Percentiles rank a stretch among this genome's conserved stretches.
phyloP scores from a whole-genome alignment of 2,888 invertebrate genomes.

The Stenoptilia bipunctidactyla region DNA sequence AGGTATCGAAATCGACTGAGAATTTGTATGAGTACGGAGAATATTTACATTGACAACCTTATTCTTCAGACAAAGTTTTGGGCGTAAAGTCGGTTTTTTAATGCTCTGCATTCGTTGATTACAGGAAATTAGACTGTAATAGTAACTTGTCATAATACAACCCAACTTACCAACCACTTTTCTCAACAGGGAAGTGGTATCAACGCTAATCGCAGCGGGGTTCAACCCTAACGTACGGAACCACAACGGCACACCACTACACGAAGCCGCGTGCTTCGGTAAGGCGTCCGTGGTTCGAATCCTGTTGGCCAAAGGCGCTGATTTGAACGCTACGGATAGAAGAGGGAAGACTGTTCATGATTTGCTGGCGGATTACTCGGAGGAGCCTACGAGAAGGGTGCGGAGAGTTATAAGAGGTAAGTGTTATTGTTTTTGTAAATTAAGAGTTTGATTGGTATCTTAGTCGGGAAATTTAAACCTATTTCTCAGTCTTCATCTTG shows the following conservation, averaged over 20 bases:
- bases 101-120: too few relatives aligned
- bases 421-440: slow-evolving; percentile 30
- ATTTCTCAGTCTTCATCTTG: too few relatives aligned
- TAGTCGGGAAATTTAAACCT: too few relatives aligned
- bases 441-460: neutral
- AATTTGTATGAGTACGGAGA: too few relatives aligned
- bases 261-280: slow-evolving; percentile 93
- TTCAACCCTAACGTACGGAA: slow-evolving; percentile 90
- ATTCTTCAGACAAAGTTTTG: too few relatives aligned
- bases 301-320: slow-evolving; percentile 84
- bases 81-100: too few relatives aligned
- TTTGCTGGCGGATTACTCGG: slow-evolving; percentile 88
- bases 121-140: too few relatives aligned
- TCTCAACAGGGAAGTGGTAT: slow-evolving; percentile 79
- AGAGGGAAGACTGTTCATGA: slow-evolving; percentile 89
- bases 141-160: too few relatives aligned
- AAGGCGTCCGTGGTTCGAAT: slow-evolving; percentile 89
- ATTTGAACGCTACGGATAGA: slow-evolving; percentile 83
- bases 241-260: slow-evolving; percentile 89
- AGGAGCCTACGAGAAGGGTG: slow-evolving; percentile 89
- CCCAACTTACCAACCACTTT: too few relatives aligned
- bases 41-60: too few relatives aligned
- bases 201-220: slow-evolving; percentile 84
- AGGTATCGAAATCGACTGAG: too few relatives aligned
- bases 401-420: slow-evolving; percentile 86